A percentile compares a stretch with the other conserved stretches of the same genome.
Conservation (phyloP, 2,888 invertebrate species). For the Microplitis manilae region DNA sequence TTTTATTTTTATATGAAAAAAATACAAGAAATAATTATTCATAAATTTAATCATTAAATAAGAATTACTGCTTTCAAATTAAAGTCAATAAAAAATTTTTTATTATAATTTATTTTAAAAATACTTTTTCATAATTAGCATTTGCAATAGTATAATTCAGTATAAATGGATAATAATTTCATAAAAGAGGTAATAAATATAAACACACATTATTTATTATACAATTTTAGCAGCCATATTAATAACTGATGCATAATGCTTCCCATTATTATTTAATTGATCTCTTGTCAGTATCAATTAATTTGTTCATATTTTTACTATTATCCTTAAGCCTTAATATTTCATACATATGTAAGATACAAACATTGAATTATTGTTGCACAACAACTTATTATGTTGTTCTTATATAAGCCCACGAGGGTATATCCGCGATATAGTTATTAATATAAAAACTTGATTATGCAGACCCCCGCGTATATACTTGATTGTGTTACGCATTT, state of each 20-base stretch:
- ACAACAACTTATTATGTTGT: constrained; percentile 10
- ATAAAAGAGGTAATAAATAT: neutral
- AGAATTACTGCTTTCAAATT: too few relatives aligned
- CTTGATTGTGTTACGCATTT: constrained; percentile 52
- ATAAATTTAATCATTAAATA: too few relatives aligned
- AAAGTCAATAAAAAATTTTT: too few relatives aligned
- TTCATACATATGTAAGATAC: neutral
- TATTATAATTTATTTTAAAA: too few relatives aligned
- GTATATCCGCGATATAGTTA: constrained; percentile 61
- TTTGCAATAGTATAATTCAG: too few relatives aligned
- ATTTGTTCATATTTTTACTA: neutral
- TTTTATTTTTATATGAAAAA: too few relatives aligned
- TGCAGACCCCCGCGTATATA: constrained; percentile 57
- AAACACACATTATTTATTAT: neutral
- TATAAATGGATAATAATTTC: neutral
- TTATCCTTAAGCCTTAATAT: neutral
- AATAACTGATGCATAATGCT: neutral
- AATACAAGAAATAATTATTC: too few relatives aligned
- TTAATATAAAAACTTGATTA: constrained; percentile 68
- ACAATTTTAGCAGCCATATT: neutral
- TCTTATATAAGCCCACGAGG: constrained; percentile 42
- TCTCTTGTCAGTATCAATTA: neutral
- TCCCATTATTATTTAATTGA: neutral
- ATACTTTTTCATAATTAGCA: too few relatives aligned
- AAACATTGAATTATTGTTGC: constrained; percentile 29